These are phyloP conservation scores for Apteryx owenii DNA, from an alignment of 2,113 vertebrate species.

Conservation along the genomic window DNA sequence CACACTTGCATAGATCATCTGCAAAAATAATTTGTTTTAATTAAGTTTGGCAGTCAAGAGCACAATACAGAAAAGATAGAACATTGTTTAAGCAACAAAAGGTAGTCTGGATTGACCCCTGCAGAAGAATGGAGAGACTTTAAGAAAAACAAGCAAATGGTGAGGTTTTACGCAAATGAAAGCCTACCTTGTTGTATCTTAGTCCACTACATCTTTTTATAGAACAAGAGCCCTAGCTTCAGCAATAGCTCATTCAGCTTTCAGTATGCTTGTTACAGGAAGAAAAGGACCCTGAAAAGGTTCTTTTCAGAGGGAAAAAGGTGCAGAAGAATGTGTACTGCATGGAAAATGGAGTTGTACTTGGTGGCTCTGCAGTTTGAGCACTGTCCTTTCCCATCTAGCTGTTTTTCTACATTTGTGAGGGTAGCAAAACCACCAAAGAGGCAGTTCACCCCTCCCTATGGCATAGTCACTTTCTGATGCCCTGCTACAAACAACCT, in stretches of 20 bases:
- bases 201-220: background rate
- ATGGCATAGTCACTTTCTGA: background rate
- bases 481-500: background rate
- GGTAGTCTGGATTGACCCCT: background rate
- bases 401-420: background rate
- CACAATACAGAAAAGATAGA: background rate
- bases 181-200: background rate
- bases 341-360: background rate
- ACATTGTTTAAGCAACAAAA: background rate
- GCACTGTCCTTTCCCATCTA: background rate
- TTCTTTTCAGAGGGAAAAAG: background rate
- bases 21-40: slow-evolving; percentile 29
- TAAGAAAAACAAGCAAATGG: background rate
- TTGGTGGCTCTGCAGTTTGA: background rate
- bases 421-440: background rate
- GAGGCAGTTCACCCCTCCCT: background rate
- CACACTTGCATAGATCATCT: background rate
- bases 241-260: background rate
- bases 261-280: background rate
- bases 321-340: background rate
- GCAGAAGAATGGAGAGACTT: background rate
- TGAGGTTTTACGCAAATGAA: background rate
- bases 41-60: background rate
- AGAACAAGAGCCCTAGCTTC: background rate
- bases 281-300: background rate